Base-by-base conservation (phyloP, 2,888 invertebrate species). In the Amphipoea oculea region DNA sequence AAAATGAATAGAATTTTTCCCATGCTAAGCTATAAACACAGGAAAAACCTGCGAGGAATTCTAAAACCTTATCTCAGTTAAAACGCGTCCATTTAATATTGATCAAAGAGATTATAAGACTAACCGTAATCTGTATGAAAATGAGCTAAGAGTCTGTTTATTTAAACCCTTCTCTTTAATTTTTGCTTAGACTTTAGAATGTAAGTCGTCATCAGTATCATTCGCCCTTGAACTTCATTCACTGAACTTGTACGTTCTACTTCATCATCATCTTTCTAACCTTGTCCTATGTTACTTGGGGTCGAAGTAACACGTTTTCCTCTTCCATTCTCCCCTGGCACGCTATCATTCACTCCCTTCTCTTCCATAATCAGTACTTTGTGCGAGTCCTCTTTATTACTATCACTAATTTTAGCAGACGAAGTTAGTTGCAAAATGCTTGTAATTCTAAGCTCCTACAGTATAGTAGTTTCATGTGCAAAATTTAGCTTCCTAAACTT, bases 81-180 rank as follows among this genome's bases (percentile, higher is more conserved):
- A 62, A 80, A 36, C 71, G 48, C 42, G 48, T 66, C 66, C 60
- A 62, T 76, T 80, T 63, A 66, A 72, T 84, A 82, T 81, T 71
- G 77, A 75, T 60, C 60, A 75, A 57, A 73, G 62, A 73, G 77
- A 79, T 88, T 71, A 79, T 65, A 63, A 74, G 74, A 65, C 68
- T 78, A 84, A 78, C 69, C 78, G 78, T 88, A 81, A 67, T 60
- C 54, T 72, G 40, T 60, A 72, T 74, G 78, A 42, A 78, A 83
- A 85, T 82, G 48, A 72, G 72, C 20, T 9, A 14, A n/a, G 17
- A 60, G 14, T 12, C 40, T 62, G 67, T 75, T 76, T 77, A 36
- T 60, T 81, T 68, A 65, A 23, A 68, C 29, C 42, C 20, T 81
- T 62, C 36, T 23, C 12, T 60, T 51, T 20, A 40, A 42, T 6